Percentiles rank a stretch among this genome's conserved stretches.
Evolutionary conservation across 2,797 vertebrate species (phyloP).

Genomic region (Darevskia nairensis): DNA sequence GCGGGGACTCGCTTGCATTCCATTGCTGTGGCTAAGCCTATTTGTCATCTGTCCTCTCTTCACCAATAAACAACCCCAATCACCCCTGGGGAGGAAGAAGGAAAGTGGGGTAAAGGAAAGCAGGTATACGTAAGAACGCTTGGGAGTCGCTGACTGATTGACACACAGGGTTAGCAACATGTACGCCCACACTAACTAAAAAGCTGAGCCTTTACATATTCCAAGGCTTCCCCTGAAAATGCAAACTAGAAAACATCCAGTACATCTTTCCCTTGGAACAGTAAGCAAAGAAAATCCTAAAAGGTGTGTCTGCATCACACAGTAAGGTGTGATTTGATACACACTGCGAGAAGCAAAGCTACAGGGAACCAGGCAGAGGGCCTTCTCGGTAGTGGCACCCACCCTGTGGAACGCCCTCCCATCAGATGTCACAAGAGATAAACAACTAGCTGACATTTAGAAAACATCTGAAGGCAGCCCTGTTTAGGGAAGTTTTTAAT

Average conservation of each 20-base stretch:
- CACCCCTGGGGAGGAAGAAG: neutral
- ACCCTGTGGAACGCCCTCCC: too few species aligned
- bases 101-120: neutral
- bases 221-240: neutral
- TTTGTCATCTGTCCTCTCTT: slow-evolving; percentile 53
- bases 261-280: neutral
- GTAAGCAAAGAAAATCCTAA: neutral
- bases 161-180: neutral
- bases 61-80: neutral
- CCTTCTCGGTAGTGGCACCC: too few species aligned
- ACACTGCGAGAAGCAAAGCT: too few species aligned
- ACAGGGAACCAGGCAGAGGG: too few species aligned
- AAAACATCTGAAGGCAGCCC: too few species aligned
- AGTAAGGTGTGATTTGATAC: neutral
- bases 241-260: too few species aligned
- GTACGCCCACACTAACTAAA: neutral
- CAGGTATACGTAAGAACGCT: neutral
- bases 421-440: too few species aligned
- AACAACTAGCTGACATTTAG: too few species aligned
- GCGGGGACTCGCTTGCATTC: slow-evolving; percentile 67
- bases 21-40: slow-evolving; percentile 46
- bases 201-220: neutral
- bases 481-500: too few species aligned
- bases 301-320: neutral
- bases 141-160: too few species aligned